phyloP scores from a whole-genome alignment of 2,113 vertebrate genomes.

The Monarcha castaneiventris region DNA sequence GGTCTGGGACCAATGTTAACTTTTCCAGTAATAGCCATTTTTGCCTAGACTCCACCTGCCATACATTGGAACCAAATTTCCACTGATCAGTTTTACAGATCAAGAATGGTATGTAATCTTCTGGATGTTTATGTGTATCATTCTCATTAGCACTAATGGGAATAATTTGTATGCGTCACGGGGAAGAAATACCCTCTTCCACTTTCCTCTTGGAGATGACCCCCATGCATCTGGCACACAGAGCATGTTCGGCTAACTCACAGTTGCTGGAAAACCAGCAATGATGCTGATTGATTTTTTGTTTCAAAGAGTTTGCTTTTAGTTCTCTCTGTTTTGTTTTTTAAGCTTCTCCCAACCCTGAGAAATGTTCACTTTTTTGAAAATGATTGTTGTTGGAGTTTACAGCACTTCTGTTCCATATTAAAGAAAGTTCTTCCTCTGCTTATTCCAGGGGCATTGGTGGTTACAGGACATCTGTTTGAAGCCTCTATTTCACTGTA shows the following conservation, averaged over 20 bases:
- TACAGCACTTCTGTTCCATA: slow-evolving; percentile 30
- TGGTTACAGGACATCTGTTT: slow-evolving; percentile 66
- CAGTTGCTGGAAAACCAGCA: slow-evolving; percentile 58
- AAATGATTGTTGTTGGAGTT: slow-evolving; percentile 58
- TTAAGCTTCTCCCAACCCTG: slow-evolving; percentile 58
- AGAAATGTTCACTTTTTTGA: slow-evolving; percentile 49
- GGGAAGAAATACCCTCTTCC: slow-evolving; percentile 34
- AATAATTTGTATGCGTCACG: slow-evolving; percentile 51
- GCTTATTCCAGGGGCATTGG: slow-evolving; percentile 67
- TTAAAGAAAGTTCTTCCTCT: slow-evolving; percentile 67
- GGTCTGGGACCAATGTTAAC: slow-evolving; percentile 33
- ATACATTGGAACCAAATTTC: slow-evolving; percentile 63
- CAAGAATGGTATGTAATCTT: slow-evolving; percentile 68
- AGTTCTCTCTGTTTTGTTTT: slow-evolving; percentile 35
- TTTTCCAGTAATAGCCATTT: slow-evolving; percentile 63
- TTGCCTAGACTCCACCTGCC: slow-evolving; percentile 61
- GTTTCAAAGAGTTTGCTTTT: slow-evolving; percentile 42
- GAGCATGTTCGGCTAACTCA: slow-evolving; percentile 61
- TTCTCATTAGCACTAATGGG: slow-evolving; percentile 64
- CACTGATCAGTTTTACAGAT: slow-evolving; percentile 64
- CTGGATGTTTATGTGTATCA: slow-evolving; percentile 62
- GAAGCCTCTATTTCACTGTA: slow-evolving; percentile 67
- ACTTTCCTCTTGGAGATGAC: slow-evolving; percentile 17
- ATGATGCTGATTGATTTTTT: slow-evolving; percentile 42
- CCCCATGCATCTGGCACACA: slow-evolving; percentile 15